These are phyloP conservation scores for Brachyalestes nurse DNA, from an alignment of 2,797 vertebrate genomes.

Conservation along the genomic window DNA sequence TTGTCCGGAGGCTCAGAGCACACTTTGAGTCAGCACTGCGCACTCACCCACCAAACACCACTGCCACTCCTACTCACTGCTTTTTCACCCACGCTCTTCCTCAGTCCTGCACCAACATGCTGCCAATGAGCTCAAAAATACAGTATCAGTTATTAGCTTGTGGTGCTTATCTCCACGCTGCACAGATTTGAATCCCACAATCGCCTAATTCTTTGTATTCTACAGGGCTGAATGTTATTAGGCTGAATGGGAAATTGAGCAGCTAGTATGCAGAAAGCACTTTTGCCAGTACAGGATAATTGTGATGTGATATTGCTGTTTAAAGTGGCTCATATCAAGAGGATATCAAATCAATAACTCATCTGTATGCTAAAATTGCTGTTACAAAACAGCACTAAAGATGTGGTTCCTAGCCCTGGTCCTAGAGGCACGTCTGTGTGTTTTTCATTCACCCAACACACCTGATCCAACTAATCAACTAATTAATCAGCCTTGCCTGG, in stretches of 20 bases:
- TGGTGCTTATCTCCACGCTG: not conserved
- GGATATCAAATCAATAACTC: slow-evolving; percentile 1
- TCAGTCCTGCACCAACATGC: not conserved
- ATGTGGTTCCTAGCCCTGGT: too few species aligned
- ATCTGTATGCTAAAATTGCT: not conserved
- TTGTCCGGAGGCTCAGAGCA: not conserved
- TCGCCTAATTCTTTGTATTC: not conserved
- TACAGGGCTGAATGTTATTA: slow-evolving; percentile 9
- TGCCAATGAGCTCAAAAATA: not conserved
- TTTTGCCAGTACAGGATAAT: not conserved
- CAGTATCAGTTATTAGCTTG: not conserved
- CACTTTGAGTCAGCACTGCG: not conserved
- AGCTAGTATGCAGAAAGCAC: not conserved
- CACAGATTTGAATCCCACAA: not conserved
- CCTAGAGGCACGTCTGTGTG: too few species aligned
- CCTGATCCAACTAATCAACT: too few species aligned
- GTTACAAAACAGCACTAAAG: not conserved
- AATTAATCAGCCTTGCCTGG: too few species aligned
- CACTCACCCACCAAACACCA: not conserved
- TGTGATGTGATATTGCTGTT: not conserved
- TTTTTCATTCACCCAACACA: not conserved
- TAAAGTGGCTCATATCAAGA: not conserved
- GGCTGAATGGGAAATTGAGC: not conserved
- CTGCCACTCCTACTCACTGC: not conserved
- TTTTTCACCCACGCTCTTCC: not conserved